phyloP scores from a whole-genome alignment of 2,888 invertebrate species.

The Chirona hameri region DNA sequence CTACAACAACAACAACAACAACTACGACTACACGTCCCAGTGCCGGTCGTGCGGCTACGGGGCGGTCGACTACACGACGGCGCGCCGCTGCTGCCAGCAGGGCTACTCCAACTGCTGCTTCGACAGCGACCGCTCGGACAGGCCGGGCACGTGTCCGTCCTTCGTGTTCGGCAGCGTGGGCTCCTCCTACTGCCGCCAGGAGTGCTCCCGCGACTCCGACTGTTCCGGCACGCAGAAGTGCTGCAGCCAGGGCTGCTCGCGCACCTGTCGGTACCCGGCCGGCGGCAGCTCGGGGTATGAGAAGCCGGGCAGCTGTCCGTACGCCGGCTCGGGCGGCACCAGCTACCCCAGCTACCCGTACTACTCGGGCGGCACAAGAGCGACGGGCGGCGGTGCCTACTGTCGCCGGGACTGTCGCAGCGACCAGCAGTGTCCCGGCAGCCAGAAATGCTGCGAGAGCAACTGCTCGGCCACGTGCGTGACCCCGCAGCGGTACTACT shows the following conservation, averaged over 20 bases:
- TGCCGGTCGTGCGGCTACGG: background rate
- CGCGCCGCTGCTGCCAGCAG: background rate
- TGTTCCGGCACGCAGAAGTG: slow-evolving; percentile 12
- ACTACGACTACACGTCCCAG: background rate
- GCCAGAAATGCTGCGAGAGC: slow-evolving; percentile 23
- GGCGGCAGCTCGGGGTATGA: background rate
- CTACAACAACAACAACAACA: background rate
- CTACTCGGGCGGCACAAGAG: background rate
- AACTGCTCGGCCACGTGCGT: background rate
- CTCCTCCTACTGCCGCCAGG: background rate
- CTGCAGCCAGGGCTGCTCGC: background rate
- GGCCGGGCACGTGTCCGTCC: background rate
- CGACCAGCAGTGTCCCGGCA: slow-evolving; percentile 1
- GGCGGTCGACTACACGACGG: slow-evolving; percentile 3
- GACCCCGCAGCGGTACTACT: background rate
- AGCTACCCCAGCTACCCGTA: background rate
- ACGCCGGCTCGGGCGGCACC: background rate
- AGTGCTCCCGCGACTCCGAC: slow-evolving; percentile 5
- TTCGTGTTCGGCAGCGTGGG: background rate
- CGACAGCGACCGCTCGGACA: background rate
- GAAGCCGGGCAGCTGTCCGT: slow-evolving; percentile 6
- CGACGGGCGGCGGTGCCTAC: background rate
- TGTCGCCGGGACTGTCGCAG: background rate
- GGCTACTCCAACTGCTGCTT: slow-evolving; percentile 1
- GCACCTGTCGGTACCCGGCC: background rate